Evolutionary conservation across 2,888 invertebrate genomes (phyloP), one percentile per base, ranked within the genome.

Genomic region (Spilarctia lutea): DNA sequence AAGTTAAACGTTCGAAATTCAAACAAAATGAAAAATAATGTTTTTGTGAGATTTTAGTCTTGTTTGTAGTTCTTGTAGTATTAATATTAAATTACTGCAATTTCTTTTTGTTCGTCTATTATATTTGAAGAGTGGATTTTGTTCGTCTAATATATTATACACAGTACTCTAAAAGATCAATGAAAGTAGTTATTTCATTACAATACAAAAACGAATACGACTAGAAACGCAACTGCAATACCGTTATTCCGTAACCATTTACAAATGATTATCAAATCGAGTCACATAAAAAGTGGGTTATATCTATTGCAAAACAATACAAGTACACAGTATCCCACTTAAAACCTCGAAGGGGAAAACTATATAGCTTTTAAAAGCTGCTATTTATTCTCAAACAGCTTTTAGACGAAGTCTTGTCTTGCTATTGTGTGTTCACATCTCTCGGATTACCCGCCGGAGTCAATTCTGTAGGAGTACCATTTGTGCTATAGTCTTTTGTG

Each of bases 381-480:
- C 84, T 79, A 84, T 85, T 84, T 85, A 84, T 85, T 83, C 79
- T 82, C 81, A 79, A 83, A 86, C 81, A 85, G 85, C 85, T 85
- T 86, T 85, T 85, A 85, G 75, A 63, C 68, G 77, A 71, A 71
- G 67, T 68, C 67, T 77, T 80, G 80, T 85, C 78, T 76, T 20
- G n/a, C 72, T 78, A 74, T 76, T 82, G 84, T 85, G 68, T 80
- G 72, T 76, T 83, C 79, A 77, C 82, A 80, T 78, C 78, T 81
- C 84, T 85, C 75, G 83, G 84, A 85, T 85, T 85, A 85, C 84
- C 74, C 68, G 81, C 67, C 78, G 73, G 76, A 82, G 77, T 83
- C 82, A 78, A 83, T 83, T 80, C 75, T 81, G 75, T 79, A 75
- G 73, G 75, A 79, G 76, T 75, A 68, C 71, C 68, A 68, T 77